A percentile compares a stretch with the other conserved stretches of the same genome.
These are phyloP conservation scores for Chrysoperla carnea DNA, from an alignment of 1,140 invertebrate species.

Conservation along the genomic window DNA sequence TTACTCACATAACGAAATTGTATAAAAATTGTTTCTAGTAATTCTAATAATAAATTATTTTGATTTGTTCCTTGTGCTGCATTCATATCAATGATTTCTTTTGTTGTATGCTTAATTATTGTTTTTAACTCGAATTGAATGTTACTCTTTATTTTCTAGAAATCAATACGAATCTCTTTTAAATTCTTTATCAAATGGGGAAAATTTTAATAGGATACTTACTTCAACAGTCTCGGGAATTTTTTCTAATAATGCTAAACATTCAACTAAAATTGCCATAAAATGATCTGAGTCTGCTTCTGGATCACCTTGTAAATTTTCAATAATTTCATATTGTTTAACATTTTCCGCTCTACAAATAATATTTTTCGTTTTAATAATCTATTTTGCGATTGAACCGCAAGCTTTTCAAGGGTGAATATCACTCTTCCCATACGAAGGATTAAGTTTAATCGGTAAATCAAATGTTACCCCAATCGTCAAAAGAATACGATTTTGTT, in stretches of 20 bases:
- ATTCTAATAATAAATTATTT: slow-evolving; percentile 28
- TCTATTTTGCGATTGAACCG: slow-evolving; percentile 1
- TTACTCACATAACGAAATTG: slow-evolving; percentile 57
- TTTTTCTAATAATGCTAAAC: slow-evolving; percentile 66
- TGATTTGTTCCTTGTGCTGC: slow-evolving; percentile 9
- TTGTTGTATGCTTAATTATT: slow-evolving; percentile 58
- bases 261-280: slow-evolving; percentile 69
- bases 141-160: slow-evolving; percentile 56
- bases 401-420: too few species aligned
- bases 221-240: slow-evolving; percentile 72
- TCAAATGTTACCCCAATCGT: too few species aligned
- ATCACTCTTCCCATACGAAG: too few species aligned
- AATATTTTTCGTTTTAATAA: too few species aligned
- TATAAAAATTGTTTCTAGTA: slow-evolving; percentile 46
- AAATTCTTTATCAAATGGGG: too few species aligned
- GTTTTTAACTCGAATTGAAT: slow-evolving; percentile 64
- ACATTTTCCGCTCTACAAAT: too few species aligned
- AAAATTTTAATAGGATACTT: slow-evolving; percentile 7
- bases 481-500: too few species aligned
- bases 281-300: slow-evolving; percentile 53
- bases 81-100: slow-evolving; percentile 41
- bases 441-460: too few species aligned
- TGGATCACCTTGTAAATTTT: slow-evolving; percentile 45
- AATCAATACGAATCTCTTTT: slow-evolving; percentile 4
- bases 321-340: slow-evolving; percentile 25